These are phyloP conservation scores for Heliconius erato DNA, from an alignment of 2,888 invertebrate species.

Conservation along the genomic window DNA sequence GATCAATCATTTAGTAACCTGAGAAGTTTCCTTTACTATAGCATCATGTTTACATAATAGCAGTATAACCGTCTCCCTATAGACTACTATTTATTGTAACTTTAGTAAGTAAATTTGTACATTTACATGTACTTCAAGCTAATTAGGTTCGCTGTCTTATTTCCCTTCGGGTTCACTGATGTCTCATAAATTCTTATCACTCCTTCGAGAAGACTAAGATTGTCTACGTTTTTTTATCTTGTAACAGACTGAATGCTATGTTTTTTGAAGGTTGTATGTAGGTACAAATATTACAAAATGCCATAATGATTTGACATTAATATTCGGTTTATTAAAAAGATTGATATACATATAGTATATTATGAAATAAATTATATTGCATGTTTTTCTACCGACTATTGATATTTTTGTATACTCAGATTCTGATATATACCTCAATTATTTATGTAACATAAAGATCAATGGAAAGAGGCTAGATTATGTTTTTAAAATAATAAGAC, in stretches of 20 bases:
- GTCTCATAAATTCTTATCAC: too few relatives aligned
- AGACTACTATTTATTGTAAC: slow-evolving; percentile 5
- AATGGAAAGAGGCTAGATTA: too few relatives aligned
- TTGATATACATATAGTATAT: too few relatives aligned
- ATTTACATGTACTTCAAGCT: slow-evolving; percentile 6
- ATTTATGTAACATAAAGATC: too few relatives aligned
- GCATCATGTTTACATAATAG: slow-evolving; percentile 10
- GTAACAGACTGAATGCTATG: neutral
- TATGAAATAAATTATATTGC: too few relatives aligned
- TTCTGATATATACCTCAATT: too few relatives aligned
- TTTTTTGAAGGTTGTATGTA: neutral
- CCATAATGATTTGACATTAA: too few relatives aligned
- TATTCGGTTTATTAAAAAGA: too few relatives aligned
- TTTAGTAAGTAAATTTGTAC: slow-evolving; percentile 6
- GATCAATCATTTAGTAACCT: slow-evolving; percentile 7
- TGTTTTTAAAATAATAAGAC: too few relatives aligned
- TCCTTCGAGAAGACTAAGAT: neutral
- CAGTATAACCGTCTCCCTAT: neutral
- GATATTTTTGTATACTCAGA: too few relatives aligned
- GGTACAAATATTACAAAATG: neutral
- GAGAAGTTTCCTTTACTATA: slow-evolving; percentile 2
- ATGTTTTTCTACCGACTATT: too few relatives aligned
- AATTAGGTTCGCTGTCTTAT: slow-evolving; percentile 20
- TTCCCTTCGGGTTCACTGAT: slow-evolving; percentile 23
- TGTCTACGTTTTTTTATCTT: neutral